Percentiles rank a stretch among this genome's conserved stretches.
phyloP scores from a whole-genome alignment of 2,888 invertebrate genomes.

The Salpingus planirostris region DNA sequence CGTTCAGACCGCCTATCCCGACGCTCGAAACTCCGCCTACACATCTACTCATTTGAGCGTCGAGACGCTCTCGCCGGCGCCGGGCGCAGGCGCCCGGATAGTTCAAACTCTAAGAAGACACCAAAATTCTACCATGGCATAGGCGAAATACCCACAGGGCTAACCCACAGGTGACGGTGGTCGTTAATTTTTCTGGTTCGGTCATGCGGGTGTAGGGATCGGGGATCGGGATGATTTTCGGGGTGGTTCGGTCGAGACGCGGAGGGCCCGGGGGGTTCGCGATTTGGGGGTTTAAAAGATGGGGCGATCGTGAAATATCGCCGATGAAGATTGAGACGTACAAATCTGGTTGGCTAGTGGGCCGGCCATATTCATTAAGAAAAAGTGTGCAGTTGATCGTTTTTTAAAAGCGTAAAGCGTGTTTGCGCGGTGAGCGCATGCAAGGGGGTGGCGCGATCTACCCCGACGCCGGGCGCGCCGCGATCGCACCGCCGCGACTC shows the following conservation, averaged over 20 bases:
- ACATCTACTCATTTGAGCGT: slow-evolving; percentile 36
- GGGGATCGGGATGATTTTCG: background rate
- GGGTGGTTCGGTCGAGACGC: background rate
- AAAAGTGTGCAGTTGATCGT: slow-evolving; percentile 36
- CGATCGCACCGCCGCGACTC: slow-evolving; percentile 16
- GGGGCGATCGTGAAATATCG: slow-evolving; percentile 20
- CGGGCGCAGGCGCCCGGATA: slow-evolving; percentile 31
- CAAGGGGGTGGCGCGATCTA: slow-evolving; percentile 37
- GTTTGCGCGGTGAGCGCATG: slow-evolving; percentile 34
- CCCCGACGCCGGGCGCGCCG: slow-evolving; percentile 23
- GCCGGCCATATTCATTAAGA: slow-evolving; percentile 37
- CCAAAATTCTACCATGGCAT: too few species aligned
- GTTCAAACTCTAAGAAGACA: slow-evolving; percentile 23
- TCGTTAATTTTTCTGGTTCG: slow-evolving; percentile 3
- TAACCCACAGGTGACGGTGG: too few species aligned
- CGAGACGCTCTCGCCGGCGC: slow-evolving; percentile 25
- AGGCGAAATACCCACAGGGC: too few species aligned
- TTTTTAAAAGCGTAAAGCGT: slow-evolving; percentile 35
- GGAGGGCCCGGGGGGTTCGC: background rate
- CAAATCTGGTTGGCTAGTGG: slow-evolving; percentile 37
- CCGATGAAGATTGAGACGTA: slow-evolving; percentile 26
- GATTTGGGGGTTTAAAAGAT: background rate
- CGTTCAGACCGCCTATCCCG: slow-evolving; percentile 36
- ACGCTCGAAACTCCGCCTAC: slow-evolving; percentile 38
- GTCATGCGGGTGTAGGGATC: background rate